Percentiles rank a stretch among this genome's conserved stretches.
These are phyloP conservation scores for Drosophila ustulata DNA, from an alignment of 2,888 invertebrate species.

Conservation along the genomic window DNA sequence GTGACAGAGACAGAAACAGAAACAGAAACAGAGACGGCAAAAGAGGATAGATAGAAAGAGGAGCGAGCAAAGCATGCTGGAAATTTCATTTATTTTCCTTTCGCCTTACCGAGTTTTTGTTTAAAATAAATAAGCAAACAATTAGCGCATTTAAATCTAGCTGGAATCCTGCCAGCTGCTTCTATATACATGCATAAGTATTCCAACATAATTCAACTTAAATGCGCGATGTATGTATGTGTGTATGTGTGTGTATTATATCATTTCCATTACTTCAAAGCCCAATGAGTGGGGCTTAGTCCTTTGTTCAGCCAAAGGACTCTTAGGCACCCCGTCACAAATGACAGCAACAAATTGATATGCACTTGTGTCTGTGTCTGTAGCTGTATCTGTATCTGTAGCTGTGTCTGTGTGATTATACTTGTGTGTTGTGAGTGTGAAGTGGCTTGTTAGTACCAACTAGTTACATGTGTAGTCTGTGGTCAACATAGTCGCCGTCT, in stretches of 20 bases:
- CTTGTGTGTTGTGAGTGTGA: conserved; percentile 14
- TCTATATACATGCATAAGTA: conserved; percentile 1
- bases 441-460: conserved; percentile 38
- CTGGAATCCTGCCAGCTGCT: conserved; percentile 29
- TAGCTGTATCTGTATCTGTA: not conserved
- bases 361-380: conserved; percentile 45
- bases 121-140: conserved; percentile 67
- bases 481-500: conserved; percentile 23
- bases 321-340: conserved; percentile 42
- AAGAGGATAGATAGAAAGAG: conserved; percentile 13
- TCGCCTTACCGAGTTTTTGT: conserved; percentile 37
- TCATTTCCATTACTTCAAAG: conserved; percentile 8
- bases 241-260: not conserved
- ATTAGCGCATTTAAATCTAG: conserved; percentile 60
- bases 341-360: conserved; percentile 66
- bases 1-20: not conserved
- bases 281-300: conserved; percentile 30
- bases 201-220: conserved; percentile 5
- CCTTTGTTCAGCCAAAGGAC: conserved; percentile 21
- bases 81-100: conserved; percentile 57
- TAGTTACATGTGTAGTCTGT: conserved; percentile 30
- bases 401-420: not conserved
- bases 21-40: not conserved
- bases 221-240: not conserved
- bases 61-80: conserved; percentile 34